Percentiles rank a stretch among this genome's conserved stretches.
Evolutionary conservation across 2,888 invertebrate species (phyloP).

Genomic region (Allacma fusca): DNA sequence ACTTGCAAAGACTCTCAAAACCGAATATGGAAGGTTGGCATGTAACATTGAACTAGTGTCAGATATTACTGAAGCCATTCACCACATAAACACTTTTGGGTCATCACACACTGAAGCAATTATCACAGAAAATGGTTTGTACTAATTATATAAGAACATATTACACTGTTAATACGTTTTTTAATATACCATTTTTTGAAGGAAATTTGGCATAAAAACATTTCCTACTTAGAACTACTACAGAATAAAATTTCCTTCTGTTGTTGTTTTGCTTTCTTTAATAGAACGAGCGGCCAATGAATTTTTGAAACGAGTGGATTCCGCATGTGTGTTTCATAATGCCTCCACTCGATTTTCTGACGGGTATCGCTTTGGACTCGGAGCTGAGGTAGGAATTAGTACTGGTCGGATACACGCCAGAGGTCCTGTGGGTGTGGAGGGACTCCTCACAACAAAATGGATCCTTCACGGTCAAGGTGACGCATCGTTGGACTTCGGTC

Average conservation of each 20-base stretch:
- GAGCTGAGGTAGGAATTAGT: conserved; percentile 88
- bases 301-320: conserved; percentile 89
- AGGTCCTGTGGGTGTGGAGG: conserved; percentile 98
- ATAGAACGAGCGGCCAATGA: conserved; percentile 72
- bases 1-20: conserved; percentile 84
- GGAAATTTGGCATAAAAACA: conserved; percentile 56
- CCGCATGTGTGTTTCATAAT: no score
- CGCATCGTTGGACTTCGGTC: conserved; percentile 87
- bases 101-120: conserved; percentile 97
- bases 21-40: conserved; percentile 92
- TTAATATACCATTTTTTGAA: no score
- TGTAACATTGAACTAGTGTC: conserved; percentile 96
- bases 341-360: conserved; percentile 95
- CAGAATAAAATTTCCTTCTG: no score
- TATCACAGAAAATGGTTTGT: conserved; percentile 92
- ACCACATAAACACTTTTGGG: conserved; percentile 93
- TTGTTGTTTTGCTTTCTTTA: no score
- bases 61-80: conserved; percentile 84
- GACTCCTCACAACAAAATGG: conserved; percentile 98
- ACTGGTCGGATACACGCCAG: conserved; percentile 85
- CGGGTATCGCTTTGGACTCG: conserved; percentile 96
- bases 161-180: no score
- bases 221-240: no score
- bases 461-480: conserved; percentile 89
- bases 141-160: no score